These are phyloP conservation scores for Bolborhynchus lineola DNA, from an alignment of 2,113 vertebrate genomes.

Conservation along the genomic window DNA sequence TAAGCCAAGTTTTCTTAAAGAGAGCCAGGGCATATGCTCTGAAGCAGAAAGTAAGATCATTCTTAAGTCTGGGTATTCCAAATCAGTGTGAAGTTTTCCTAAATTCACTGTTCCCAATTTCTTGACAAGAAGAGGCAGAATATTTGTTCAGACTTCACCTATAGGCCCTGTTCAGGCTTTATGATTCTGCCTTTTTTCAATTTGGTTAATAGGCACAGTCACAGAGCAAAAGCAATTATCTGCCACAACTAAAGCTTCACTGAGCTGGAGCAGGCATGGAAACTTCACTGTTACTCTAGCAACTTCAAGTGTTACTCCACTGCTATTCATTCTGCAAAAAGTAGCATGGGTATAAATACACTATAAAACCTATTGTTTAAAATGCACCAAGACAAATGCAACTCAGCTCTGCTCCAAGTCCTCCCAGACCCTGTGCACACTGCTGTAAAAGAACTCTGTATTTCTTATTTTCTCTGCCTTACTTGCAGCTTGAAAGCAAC, in stretches of 20 bases:
- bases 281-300: not conserved
- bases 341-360: not conserved
- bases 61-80: not conserved
- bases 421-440: not conserved
- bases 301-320: not conserved
- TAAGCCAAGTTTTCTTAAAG: not conserved
- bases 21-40: not conserved
- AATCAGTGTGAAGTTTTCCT: not conserved
- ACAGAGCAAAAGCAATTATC: not conserved
- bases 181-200: not conserved
- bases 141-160: not conserved
- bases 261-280: conserved; percentile 12
- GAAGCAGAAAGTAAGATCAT: not conserved
- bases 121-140: not conserved
- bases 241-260: conserved; percentile 25
- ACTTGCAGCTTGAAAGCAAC: not conserved
- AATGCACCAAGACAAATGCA: not conserved
- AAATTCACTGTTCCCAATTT: not conserved
- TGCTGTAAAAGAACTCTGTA: not conserved
- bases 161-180: not conserved
- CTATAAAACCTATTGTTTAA: not conserved
- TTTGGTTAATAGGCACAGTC: not conserved
- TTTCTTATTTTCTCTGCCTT: not conserved
- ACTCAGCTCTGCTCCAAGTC: not conserved
- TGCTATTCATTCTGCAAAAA: not conserved